Evolutionary conservation across 2,113 vertebrate genomes (phyloP).

Genomic region (Silurus meridionalis): DNA sequence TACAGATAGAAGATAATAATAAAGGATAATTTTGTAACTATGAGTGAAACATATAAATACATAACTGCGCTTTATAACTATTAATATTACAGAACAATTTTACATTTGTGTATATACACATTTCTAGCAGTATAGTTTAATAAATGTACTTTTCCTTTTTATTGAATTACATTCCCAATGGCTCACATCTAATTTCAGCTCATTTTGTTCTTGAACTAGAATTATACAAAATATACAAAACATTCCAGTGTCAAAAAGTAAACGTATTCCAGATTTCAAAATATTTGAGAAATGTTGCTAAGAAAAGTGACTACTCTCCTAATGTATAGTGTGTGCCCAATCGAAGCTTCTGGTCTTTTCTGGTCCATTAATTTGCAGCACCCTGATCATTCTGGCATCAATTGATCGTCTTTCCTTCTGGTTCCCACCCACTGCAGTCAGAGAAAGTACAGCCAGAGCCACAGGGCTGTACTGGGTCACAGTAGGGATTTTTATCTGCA

Average conservation of each 20-base stretch:
- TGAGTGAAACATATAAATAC: neutral
- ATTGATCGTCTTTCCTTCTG: slow-evolving; percentile 17
- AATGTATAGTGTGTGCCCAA: neutral
- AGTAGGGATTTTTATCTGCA: neutral
- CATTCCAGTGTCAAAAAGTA: neutral
- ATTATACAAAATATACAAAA: neutral
- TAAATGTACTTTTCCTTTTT: neutral
- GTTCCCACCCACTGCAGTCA: slow-evolving; percentile 31
- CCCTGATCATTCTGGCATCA: slow-evolving; percentile 16
- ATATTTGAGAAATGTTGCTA: neutral
- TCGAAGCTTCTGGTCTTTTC: slow-evolving; percentile 3
- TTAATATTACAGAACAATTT: neutral
- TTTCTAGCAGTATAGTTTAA: neutral
- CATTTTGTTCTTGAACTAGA: neutral
- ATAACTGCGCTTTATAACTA: neutral
- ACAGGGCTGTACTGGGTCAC: slow-evolving; percentile 12
- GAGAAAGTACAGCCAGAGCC: slow-evolving; percentile 22
- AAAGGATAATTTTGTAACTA: too few species aligned
- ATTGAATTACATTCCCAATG: neutral
- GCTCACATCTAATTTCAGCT: neutral
- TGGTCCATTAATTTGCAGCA: slow-evolving; percentile 31
- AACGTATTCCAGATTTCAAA: neutral
- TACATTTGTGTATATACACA: too few species aligned
- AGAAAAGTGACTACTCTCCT: neutral
- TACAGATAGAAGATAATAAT: neutral